Conservation (phyloP, 2,888 invertebrate species). For the Drepana falcataria region DNA sequence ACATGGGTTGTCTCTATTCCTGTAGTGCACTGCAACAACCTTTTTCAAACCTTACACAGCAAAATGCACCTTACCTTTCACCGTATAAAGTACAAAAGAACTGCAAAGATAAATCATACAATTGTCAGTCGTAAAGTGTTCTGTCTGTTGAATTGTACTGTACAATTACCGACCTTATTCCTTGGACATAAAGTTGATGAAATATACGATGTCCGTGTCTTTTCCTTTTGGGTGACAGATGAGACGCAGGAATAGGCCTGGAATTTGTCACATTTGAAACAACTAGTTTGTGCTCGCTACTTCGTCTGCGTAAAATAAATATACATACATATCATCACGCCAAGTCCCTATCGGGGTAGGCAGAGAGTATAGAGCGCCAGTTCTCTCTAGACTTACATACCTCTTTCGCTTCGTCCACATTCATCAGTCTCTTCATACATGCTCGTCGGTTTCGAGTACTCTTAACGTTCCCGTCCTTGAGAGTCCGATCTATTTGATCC, state of each 20-base stretch:
- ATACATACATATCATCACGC: too few relatives aligned
- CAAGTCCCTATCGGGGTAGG: too few relatives aligned
- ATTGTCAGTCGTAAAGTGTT: neutral
- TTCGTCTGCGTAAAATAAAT: too few relatives aligned
- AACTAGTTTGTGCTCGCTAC: too few relatives aligned
- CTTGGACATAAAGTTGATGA: neutral
- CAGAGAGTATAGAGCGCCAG: too few relatives aligned
- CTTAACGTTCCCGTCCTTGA: too few relatives aligned
- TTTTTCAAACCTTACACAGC: neutral
- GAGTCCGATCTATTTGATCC: too few relatives aligned
- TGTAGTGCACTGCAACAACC: neutral
- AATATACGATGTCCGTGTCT: neutral
- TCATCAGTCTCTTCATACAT: too few relatives aligned
- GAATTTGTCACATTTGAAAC: neutral
- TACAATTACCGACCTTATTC: neutral
- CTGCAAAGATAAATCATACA: neutral
- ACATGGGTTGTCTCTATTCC: conserved; percentile 14
- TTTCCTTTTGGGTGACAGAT: neutral
- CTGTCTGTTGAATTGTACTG: neutral
- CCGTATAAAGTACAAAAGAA: neutral
- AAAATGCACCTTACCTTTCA: neutral
- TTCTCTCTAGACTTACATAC: too few relatives aligned
- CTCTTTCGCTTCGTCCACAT: too few relatives aligned
- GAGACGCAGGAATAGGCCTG: neutral
- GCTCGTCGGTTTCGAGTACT: too few relatives aligned